Base-by-base conservation (phyloP, 1,140 invertebrate genomes). In the Phymastichus coffea region DNA sequence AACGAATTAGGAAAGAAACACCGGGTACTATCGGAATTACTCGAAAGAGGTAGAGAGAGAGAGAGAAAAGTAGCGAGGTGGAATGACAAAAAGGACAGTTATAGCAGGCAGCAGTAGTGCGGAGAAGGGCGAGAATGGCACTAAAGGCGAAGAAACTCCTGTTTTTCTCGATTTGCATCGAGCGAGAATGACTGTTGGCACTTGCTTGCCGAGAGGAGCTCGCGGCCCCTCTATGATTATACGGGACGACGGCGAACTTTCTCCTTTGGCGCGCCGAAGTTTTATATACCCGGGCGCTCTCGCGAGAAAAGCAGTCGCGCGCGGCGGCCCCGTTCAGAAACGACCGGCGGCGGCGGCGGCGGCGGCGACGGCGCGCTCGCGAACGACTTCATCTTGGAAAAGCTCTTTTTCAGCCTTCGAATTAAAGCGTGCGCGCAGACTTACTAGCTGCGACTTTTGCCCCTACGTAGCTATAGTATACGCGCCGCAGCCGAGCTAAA, bases 81-180 rank as follows among this genome's bases (percentile, higher is more conserved):
- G 12, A 47, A 15, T 12, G n/a, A 23, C 26, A 20, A 47, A n/a
- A 3, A 19, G 19, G 33, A 35, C 23, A n/a, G 38, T 47, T 40
- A 46, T 43, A n/a, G n/a, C n/a, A 54, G 44, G 14, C 44, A 57
- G 35, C 48, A 19, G 47, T 12, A 26, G 22, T 20, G 37, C 6
- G 15, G n/a, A 1, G 3, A 19, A 14, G n/a, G 22, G n/a, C 10
- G n/a, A 12, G 15, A 2, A 41, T 22, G 35, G 20, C 7, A 28
- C 12, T 15, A 12, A 33, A 41, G 25, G 1, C 15, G 33, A 22
- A 23, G 28, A 44, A 25, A 56, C 30, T 51, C 17, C 14, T 58
- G 26, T 43, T 57, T 57, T 58, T 51, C 47, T 51, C 47, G 26
- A 51, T 58, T 58, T 43, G 47, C 56, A 51, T 58, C 38, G 37